phyloP scores from a whole-genome alignment of 2,888 invertebrate genomes.

The Drosophila colorata region DNA sequence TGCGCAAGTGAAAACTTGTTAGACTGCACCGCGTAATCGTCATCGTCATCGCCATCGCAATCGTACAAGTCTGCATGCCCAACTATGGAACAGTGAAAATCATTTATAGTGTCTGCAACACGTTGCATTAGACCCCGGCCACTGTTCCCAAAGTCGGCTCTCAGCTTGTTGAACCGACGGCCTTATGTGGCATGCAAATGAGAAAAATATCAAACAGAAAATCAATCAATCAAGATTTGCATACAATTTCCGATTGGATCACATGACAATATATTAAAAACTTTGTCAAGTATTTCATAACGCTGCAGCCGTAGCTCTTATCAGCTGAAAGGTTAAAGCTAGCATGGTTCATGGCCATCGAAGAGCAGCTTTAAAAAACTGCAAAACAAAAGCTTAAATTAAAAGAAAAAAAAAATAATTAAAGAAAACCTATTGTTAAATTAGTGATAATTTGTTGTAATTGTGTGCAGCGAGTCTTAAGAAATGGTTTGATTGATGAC shows the following conservation, averaged over 20 bases:
- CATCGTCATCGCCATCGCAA: constrained; percentile 29
- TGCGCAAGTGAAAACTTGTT: constrained; percentile 61
- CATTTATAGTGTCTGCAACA: constrained; percentile 27
- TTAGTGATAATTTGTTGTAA: constrained; percentile 55
- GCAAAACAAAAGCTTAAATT: neutral
- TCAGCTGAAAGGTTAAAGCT: constrained; percentile 35
- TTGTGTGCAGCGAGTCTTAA: constrained; percentile 44
- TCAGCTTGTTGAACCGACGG: constrained; percentile 17
- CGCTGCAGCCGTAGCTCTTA: neutral
- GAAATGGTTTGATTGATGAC: constrained; percentile 61
- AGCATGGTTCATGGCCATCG: constrained; percentile 34
- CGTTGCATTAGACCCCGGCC: neutral
- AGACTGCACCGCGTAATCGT: constrained; percentile 36
- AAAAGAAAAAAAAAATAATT: too few relatives aligned
- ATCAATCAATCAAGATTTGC: constrained; percentile 64
- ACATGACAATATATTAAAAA: constrained; percentile 27
- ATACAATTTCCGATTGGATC: constrained; percentile 67
- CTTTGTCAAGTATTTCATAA: constrained; percentile 25
- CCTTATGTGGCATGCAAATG: constrained; percentile 30
- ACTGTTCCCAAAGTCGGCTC: constrained; percentile 10
- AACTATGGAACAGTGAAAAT: constrained; percentile 23
- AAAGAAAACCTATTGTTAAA: constrained; percentile 23
- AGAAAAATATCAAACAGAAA: constrained; percentile 28
- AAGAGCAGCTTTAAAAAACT: neutral
- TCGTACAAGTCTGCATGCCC: constrained; percentile 29